phyloP scores from a whole-genome alignment of 2,797 vertebrate genomes.

The Poecile montanus region DNA sequence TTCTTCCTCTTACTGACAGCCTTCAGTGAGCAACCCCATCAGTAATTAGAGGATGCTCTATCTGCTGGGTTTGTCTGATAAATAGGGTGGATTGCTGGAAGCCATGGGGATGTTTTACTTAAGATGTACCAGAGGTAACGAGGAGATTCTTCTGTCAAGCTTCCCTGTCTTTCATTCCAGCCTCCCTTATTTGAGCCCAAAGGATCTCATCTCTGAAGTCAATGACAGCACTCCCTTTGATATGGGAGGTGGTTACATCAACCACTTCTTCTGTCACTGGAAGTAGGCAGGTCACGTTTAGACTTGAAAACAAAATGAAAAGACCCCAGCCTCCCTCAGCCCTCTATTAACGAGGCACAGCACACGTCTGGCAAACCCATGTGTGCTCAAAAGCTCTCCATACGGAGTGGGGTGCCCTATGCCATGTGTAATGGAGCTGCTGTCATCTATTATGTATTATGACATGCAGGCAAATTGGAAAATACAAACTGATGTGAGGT shows the following conservation, averaged over 20 bases:
- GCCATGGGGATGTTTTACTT: neutral
- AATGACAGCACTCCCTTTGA: slow-evolving; percentile 21
- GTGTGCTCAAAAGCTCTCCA: neutral
- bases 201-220: slow-evolving; percentile 49
- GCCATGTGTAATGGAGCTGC: neutral
- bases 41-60: neutral
- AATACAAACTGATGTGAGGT: neutral
- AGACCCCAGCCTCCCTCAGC: neutral
- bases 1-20: neutral
- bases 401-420: neutral
- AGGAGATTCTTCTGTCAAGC: slow-evolving; percentile 5
- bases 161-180: slow-evolving; percentile 16
- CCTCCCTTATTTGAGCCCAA: slow-evolving; percentile 17
- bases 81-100: neutral
- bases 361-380: neutral
- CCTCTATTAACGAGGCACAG: neutral
- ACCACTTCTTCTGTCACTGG: neutral
- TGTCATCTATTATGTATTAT: neutral
- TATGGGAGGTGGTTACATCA: slow-evolving; percentile 38
- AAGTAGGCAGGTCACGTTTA: slow-evolving; percentile 28
- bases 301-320: slow-evolving; percentile 13
- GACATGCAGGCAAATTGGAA: slow-evolving; percentile 21
- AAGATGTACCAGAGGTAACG: neutral
- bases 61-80: neutral
- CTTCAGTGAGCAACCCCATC: neutral